Evolutionary conservation across 1,140 invertebrate genomes (phyloP), one percentile per base, ranked within the genome.

Genomic region (Drosophila virilis): DNA sequence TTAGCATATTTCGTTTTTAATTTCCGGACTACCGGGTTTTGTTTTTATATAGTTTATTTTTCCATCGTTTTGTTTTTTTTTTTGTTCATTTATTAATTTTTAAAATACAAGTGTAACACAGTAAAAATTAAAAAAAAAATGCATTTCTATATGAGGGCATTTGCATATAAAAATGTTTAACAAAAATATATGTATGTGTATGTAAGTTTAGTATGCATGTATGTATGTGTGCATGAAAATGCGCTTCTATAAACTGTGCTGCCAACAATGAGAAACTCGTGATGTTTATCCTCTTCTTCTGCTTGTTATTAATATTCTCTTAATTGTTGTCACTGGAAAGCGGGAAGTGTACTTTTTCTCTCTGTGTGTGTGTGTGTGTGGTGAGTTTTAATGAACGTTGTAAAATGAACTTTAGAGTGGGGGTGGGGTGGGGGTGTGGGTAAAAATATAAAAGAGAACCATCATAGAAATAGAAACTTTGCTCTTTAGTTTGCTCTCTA

Each of bases 61-160:
- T 79, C 22, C 2, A 28, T 28, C 2, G 22, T 66, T 42, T 66
- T 0, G 0, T 17, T 17, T 1, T 70, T 74, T 65, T 55, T 59
- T 77, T 81, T 86, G 48, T 35, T 62, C 32, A 55, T 73, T 73
- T 73, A 67, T 74, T 69, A 60, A 69, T 69, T 74, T 74, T 74
- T 74, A 74, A 78, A 82, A 80, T 82, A 80, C 80, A 85, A 78
- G 68, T 54, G 69, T 83, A 85, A 85, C 83, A 85, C 67, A 88
- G 82, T 85, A 82, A 82, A 85, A 88, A 76, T 83, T 64, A 83
- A 66, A 83, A 66, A 80, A 67, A 71, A 81, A 74, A 67, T 78
- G 69, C 67, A 85, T 45, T 75, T 59, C 73, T 69, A 74, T 69
- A 74, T 74, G 71, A 59, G 42, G 35, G 40, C 62, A 72, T 58